phyloP scores from a whole-genome alignment of 2,888 invertebrate genomes.

The Drosophila paranaensis region DNA sequence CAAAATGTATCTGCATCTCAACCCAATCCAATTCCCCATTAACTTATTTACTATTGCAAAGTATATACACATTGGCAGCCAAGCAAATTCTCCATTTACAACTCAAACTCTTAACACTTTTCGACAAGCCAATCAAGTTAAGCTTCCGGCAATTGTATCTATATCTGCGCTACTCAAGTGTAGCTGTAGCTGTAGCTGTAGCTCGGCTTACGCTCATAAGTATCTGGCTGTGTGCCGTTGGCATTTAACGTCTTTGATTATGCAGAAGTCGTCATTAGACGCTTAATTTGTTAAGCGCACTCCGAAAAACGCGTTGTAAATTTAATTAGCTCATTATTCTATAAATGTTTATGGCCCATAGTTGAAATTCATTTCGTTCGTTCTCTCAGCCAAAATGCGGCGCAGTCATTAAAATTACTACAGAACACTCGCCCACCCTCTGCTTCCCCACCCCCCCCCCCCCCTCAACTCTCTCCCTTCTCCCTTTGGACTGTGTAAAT shows the following conservation, averaged over 20 bases:
- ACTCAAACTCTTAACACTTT: neutral
- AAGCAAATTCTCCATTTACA: neutral
- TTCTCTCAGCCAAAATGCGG: conserved; percentile 29
- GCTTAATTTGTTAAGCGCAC: conserved; percentile 55
- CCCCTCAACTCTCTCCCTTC: neutral
- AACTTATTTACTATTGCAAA: neutral
- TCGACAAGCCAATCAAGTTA: neutral
- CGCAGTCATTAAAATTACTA: conserved; percentile 34
- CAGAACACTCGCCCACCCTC: too few relatives aligned
- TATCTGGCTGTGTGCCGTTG: neutral
- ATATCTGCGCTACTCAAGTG: neutral
- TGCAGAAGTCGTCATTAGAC: conserved; percentile 43
- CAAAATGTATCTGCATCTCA: neutral
- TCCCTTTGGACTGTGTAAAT: conserved; percentile 16
- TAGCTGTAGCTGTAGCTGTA: neutral
- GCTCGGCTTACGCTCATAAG: conserved; percentile 11
- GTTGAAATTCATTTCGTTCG: conserved; percentile 56
- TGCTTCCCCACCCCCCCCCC: neutral
- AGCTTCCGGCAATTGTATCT: neutral
- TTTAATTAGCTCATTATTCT: conserved; percentile 61
- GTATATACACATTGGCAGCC: neutral
- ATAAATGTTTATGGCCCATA: conserved; percentile 54
- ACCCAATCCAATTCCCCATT: neutral
- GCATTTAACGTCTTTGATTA: conserved; percentile 38
- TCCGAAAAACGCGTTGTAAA: conserved; percentile 39